phyloP scores from a whole-genome alignment of 2,113 vertebrate genomes.

The Aptenodytes patagonicus region DNA sequence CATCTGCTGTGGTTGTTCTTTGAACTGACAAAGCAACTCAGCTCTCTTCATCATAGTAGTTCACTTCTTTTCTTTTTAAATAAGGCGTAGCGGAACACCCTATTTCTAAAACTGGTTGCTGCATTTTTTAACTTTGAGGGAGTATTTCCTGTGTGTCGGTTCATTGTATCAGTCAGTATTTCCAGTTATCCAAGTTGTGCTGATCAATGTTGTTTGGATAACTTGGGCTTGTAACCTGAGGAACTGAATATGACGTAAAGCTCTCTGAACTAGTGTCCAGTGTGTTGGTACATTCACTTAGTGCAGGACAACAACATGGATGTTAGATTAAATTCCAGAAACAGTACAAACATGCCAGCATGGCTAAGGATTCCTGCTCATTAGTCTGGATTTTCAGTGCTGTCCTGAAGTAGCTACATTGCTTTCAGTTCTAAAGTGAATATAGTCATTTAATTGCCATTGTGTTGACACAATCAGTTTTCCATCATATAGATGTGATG shows the following conservation, averaged over 20 bases:
- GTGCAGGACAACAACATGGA: neutral
- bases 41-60: neutral
- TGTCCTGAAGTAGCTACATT: neutral
- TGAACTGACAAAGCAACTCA: neutral
- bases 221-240: neutral
- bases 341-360: fast-evolving
- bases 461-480: neutral
- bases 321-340: neutral
- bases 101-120: neutral
- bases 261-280: neutral
- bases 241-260: neutral
- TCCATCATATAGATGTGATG: neutral
- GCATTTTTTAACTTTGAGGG: neutral
- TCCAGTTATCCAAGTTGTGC: neutral
- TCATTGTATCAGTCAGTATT: neutral
- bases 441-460: neutral
- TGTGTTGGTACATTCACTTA: neutral
- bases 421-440: neutral
- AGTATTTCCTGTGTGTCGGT: neutral
- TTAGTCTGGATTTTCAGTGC: neutral
- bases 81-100: neutral
- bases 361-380: neutral
- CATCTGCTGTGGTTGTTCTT: neutral
- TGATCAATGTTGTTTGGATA: neutral
- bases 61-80: neutral